These are phyloP conservation scores for Callionymus lyra DNA, from an alignment of 2,113 vertebrate species.

Conservation along the genomic window DNA sequence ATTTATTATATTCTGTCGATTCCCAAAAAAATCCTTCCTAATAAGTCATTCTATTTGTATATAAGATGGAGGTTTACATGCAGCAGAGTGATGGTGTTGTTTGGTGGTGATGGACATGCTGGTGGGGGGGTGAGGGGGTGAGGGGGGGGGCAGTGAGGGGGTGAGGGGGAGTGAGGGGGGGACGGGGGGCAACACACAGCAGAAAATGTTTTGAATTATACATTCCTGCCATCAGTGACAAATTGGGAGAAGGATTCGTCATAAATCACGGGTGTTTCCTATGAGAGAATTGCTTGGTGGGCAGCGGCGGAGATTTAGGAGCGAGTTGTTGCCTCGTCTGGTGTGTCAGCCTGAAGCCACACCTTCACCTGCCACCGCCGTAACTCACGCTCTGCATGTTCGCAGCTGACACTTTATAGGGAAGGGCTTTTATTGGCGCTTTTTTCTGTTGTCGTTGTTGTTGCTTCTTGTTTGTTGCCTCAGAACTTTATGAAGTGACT, in stretches of 20 bases:
- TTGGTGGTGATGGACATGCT: too few species aligned
- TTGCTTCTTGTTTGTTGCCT: neutral
- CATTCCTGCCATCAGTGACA: conserved; percentile 59
- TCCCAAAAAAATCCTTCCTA: too few species aligned
- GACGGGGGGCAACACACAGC: conserved; percentile 33
- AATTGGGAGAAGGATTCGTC: conserved; percentile 58
- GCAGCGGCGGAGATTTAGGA: conserved; percentile 63
- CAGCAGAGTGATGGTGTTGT: too few species aligned
- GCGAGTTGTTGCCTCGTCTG: conserved; percentile 26
- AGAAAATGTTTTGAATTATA: conserved; percentile 65
- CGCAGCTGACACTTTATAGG: neutral
- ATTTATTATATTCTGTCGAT: too few species aligned
- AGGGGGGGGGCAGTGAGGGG: too few species aligned
- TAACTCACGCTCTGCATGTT: conserved; percentile 9
- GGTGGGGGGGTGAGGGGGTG: neutral
- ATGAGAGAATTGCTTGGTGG: conserved; percentile 51
- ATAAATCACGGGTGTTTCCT: conserved; percentile 64
- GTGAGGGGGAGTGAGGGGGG: neutral
- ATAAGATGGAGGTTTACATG: too few species aligned
- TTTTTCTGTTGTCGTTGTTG: neutral
- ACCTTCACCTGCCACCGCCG: conserved; percentile 11
- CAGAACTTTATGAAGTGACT: neutral
- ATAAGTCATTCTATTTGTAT: too few species aligned
- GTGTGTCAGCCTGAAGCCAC: conserved; percentile 30
- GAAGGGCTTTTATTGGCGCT: neutral